Base-by-base conservation (phyloP, 2,888 invertebrate genomes). In the Spatulosminthurus flaviceps region DNA sequence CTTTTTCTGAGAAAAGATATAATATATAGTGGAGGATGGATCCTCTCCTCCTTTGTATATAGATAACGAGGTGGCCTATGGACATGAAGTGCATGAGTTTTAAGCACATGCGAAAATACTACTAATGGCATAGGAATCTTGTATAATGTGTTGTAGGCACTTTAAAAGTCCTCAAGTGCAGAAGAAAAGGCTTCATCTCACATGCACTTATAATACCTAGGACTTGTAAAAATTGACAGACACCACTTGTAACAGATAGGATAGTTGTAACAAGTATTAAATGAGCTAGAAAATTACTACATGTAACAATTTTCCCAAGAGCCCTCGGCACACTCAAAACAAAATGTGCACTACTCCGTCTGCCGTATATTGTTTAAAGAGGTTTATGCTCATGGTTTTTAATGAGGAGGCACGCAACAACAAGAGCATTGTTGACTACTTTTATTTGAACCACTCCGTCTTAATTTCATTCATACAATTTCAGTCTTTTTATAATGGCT, bases 221-320 rank as follows among this genome's bases (percentile, higher is more conserved):
- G 5, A 51, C 51, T 51, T 51, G 51, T 51, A 19, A 1, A 19
- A 51, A 51, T 11, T 51, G 7, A 2, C 9, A 51, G 74, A 67
- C 78, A 75, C 73, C 79, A 81, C 79, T 73, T 79, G 73, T 69
- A 77, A 80, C 73, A 78, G 79, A 78, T 79, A n/a, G n/a, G n/a
- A n/a, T n/a, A n/a, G n/a, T n/a, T n/a, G n/a, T n/a, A n/a, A n/a
- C n/a, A n/a, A n/a, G n/a, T n/a, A n/a, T n/a, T n/a, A 80, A 79
- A 79, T 70, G 74, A 74, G 71, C 73, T 71, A 80, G 78, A 77
- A 76, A 51, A 74, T 4, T 60, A 74, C 34, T 7, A 34, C n/a
- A 74, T 51, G 51, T 51, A 19, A 51, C 1, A 19, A 2, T 11
- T 51, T 61, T 74, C 60, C n/a, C n/a, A n/a, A 9, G 29, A 34